Base-by-base conservation (phyloP, 2,888 invertebrate genomes). In the Oxytorus armatus region DNA sequence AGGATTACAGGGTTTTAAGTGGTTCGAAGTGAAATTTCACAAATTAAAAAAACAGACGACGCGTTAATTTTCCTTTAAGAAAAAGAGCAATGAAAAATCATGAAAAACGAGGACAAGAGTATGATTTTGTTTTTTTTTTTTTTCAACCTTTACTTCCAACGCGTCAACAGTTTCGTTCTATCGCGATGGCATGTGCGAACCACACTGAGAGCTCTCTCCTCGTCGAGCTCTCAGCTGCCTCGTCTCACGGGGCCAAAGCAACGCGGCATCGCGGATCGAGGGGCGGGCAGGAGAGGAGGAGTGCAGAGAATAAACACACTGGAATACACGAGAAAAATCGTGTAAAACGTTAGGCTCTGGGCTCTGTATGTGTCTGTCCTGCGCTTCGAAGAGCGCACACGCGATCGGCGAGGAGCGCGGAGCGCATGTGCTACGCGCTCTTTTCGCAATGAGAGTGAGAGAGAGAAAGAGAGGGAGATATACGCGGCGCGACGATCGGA, bases 391-490 rank as follows among this genome's bases (percentile, higher is more conserved):
- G 53, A 63, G 66, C 74, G 76, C 78, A 70, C 25, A 68, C 57
- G 73, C 73, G 77, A 80, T 73, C 76, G 66, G 59, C 53, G 57
- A 47, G 66, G 70, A 55, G 29, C 53, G 42, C 42, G 11, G 8
- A 65, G 66, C 79, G 80, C 83, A 82, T 80, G 82, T 76, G 59
- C 36, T 1, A 18, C 33, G 65, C 14, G 33, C 53, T 49, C 66
- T 63, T 68, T 63, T 59, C 61, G 16, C 55, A 18, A 55, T 59
- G 29, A 59, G 65, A 61, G 14, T 29, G 53, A 29, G 47, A 21
- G 76, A 47, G 73, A 59, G 78, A 81, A 74, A 73, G 57, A 55
- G 80, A 78, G 81, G 53, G 57, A 69, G 59, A 21, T 65, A 55
- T 79, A 59, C n/a, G 68, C 70, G 68, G 55, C 70, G 82, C 59